Evolutionary conservation across 2,888 invertebrate genomes (phyloP), one percentile per base, ranked within the genome.

Genomic region (Thymelicus lineola): DNA sequence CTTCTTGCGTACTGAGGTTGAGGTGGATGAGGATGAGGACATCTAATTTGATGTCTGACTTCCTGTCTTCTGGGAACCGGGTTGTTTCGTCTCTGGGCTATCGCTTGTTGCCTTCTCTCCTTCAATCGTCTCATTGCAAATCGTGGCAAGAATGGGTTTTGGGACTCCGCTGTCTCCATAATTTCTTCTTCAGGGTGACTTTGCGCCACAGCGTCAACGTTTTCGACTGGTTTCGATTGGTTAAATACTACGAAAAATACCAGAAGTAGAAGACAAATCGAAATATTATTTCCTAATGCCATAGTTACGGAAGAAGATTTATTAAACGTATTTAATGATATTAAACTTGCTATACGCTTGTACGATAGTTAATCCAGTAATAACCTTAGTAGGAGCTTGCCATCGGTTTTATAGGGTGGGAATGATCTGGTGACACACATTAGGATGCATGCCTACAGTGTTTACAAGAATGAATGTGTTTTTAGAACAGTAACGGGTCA

Each of bases 401-500:
- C 76, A 71, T 73, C 77, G 71, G 81, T 88, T 91, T 86, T 92
- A 93, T 92, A 92, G 82, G 87, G 80, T 78, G 75, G 72, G 73
- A 73, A 75, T 75, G 80, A 70, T 80, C 78, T 77, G 76, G 80
- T 91, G 93, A 91, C 93, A 92, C 90, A 92, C 85, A 87, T 86
- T 72, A 35, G 78, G 80, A 81, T 91, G 88, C 90, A 89, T 86
- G 79, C 50, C 17, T 53, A 53, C 20, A 20, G 53, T 90, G 91
- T 90, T 91, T 89, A 87, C 87, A 78, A 73, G 58, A 81, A 77
- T 77, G 74, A 77, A 81, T 82, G 81, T 86, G 85, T 91, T 92
- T 86, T 88, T 85, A 83, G 90, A 91, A 93, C 82, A 79, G 76
- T 90, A 92, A 90, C 92, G 91, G 93, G 81, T 87, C 86, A 87